These are phyloP conservation scores for Harpegnathos saltator DNA, from an alignment of 1,140 invertebrate species.

Conservation along the genomic window DNA sequence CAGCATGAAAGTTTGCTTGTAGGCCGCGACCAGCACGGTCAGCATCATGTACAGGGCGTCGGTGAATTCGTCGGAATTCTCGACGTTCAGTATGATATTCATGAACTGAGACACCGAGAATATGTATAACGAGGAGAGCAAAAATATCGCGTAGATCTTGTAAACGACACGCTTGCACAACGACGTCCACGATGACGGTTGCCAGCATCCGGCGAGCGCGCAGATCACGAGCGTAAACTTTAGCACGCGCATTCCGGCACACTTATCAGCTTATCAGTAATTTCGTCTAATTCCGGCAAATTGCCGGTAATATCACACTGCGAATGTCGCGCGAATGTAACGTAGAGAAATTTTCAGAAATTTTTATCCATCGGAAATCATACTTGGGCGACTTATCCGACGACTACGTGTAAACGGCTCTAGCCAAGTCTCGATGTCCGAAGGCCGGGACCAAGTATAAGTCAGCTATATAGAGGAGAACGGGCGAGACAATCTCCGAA, in stretches of 20 bases:
- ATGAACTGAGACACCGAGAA: conserved; percentile 57
- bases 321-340: background rate
- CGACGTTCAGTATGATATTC: conserved; percentile 42
- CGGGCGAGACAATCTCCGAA: too few species aligned
- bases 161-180: conserved; percentile 41
- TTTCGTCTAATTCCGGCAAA: background rate
- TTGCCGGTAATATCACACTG: conserved; percentile 1
- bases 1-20: conserved; percentile 65
- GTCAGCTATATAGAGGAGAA: too few species aligned
- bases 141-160: conserved; percentile 10
- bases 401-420: too few species aligned
- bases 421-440: too few species aligned
- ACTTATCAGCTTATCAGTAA: background rate
- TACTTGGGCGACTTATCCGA: too few species aligned
- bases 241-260: conserved; percentile 22
- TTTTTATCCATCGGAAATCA: background rate
- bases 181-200: conserved; percentile 34
- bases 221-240: conserved; percentile 38
- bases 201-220: conserved; percentile 45
- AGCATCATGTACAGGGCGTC: conserved; percentile 54
- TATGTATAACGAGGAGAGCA: background rate
- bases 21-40: conserved; percentile 26
- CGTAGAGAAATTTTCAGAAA: background rate
- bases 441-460: too few species aligned
- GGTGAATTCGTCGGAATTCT: conserved; percentile 58